Evolutionary conservation across 1,140 invertebrate species (phyloP), one percentile per base, ranked within the genome.

Genomic region (Andricus grossulariae): DNA sequence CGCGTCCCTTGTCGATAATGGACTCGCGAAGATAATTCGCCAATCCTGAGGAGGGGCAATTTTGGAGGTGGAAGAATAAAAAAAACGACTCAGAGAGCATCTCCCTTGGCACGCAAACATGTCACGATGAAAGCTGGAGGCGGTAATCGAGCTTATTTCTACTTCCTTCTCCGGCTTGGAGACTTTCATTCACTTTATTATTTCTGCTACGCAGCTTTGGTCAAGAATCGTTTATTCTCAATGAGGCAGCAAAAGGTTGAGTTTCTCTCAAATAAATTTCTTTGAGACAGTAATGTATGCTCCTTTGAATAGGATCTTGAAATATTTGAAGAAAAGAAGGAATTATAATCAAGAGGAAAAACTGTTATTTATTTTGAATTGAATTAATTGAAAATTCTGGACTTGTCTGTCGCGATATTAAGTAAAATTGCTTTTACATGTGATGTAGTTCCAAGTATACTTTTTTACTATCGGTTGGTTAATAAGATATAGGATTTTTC

Each of bases 1-100:
- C 76, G 77, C 78, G 72, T 73, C 79, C 77, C 79, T 79, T 79
- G 79, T 80, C 70, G 60, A 60, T 73, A 73, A 81, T 82, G 75
- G 80, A 81, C 76, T 32, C 66, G 74, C 76, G 78, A 81, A 80
- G 81, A 77, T 70, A 80, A 79, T 60, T 72, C 73, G 72, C 32
- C n/a, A 66, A 13, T 66, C 39, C 25, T 66, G 6, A 10, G 25
- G n/a, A 32, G 21, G 60, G 15, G 16, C 25, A 39, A 66, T 39
- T 66, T 66, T 39, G 13, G 4, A 32, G 13, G 25, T 15, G 25
- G 57, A 25, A 39, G 57, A 39, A 66, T 32, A 77, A 39, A 72
- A 75, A 54, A 45, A 55, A 49, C 71, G 45, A 52, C 10, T 50
- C 3, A 39, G 52, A 52, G 16, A 15, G 16, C 52, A 50, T 1